Evolutionary conservation across 2,113 vertebrate genomes (phyloP), one percentile per base, ranked within the genome.

Genomic region (Anhinga rufa): DNA sequence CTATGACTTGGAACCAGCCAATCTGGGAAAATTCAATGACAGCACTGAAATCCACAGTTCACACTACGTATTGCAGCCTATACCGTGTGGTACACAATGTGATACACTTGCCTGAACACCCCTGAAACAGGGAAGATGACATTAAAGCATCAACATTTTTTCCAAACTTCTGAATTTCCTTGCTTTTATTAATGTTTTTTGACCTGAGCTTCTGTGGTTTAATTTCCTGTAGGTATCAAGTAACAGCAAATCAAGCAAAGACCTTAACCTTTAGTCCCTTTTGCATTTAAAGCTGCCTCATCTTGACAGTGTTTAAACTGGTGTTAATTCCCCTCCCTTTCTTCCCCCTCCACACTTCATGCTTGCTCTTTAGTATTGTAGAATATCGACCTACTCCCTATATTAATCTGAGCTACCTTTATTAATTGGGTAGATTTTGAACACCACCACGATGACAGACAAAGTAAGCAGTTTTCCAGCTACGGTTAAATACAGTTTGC

Each of bases 151-250:
- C 17, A 79, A 52, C 9, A 0, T 60, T 86, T 97, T 85, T 32
- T 74, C 82, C 72, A 21, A 62, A 85, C 82, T 94, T 92, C 62
- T 93, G 94, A 91, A 95, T 96, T 92, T 88, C 94, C 69, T 82
- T 78, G 68, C 86, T 95, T 95, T 95, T 94, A 97, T 97, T 95
- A 97, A 96, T 94, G 93, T 90, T 96, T 96, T 94, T 72, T 88
- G 92, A 95, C 68, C 49, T 34, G 90, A 93, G 82, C 95, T 95
- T 48, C 91, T 91, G 83, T 89, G 96, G 94, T 98, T 98, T 97
- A 97, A 98, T 98, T 98, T 98, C 98, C 98, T 98, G 97, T 85
- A 89, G 94, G 96, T 95, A 95, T 98, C 97, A 97, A 96, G 92
- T 96, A 97, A 92, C 97, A 97, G 82, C 88, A 96, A 98, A 97